phyloP scores from a whole-genome alignment of 2,888 invertebrate genomes.

The Apodemia duryi region DNA sequence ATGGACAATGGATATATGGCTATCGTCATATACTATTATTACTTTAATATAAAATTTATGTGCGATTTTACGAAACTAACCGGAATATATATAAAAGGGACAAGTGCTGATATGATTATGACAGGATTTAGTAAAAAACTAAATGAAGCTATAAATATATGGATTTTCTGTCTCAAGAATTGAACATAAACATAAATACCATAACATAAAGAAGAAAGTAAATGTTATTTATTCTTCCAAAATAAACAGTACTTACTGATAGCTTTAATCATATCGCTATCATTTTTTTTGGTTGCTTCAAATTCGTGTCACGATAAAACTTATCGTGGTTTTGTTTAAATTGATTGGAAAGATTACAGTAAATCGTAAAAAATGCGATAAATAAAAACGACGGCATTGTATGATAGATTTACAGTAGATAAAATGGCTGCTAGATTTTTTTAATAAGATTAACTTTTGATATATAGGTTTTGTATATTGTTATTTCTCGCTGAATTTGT shows the following conservation, averaged over 20 bases:
- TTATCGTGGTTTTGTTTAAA: conserved; percentile 58
- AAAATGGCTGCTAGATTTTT: conserved; percentile 23
- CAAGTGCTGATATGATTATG: too few relatives aligned
- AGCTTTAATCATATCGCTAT: conserved; percentile 6
- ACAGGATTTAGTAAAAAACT: too few relatives aligned
- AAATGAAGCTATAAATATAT: too few relatives aligned
- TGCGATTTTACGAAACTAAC: too few relatives aligned
- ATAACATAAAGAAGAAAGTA: too few relatives aligned
- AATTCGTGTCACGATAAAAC: conserved; percentile 28
- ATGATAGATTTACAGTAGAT: conserved; percentile 28
- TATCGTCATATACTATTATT: too few relatives aligned
- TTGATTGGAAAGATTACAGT: conserved; percentile 61
- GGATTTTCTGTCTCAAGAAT: too few relatives aligned
- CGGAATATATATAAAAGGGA: too few relatives aligned
- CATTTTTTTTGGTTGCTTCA: conserved; percentile 10
- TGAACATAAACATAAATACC: too few relatives aligned
- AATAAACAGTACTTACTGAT: not conserved
- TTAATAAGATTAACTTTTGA: conserved; percentile 4
- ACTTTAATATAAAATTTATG: too few relatives aligned
- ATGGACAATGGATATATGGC: too few relatives aligned
- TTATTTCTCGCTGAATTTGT: too few relatives aligned
- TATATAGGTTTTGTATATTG: not conserved
- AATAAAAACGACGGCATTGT: conserved; percentile 29
- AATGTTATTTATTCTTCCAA: not conserved
- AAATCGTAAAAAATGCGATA: conserved; percentile 32